Evolutionary conservation across 1,140 invertebrate genomes (phyloP), one percentile per base, ranked within the genome.

Genomic region (Neuroterus valhalla): DNA sequence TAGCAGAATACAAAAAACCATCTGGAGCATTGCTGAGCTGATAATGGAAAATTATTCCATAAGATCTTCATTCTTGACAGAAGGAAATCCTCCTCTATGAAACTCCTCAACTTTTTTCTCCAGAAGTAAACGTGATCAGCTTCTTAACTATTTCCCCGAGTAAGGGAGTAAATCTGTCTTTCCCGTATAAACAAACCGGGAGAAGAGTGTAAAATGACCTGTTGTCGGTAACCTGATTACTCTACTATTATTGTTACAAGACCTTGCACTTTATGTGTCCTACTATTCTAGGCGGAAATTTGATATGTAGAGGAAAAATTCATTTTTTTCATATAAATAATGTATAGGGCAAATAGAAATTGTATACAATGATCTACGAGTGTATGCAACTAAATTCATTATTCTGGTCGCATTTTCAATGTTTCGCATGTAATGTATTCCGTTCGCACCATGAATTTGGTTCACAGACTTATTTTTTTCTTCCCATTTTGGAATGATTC

Each of bases 231-330:
- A 62, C 55, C 55, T 62, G 55, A 62, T 62, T 62, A 62, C 55
- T 62, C 55, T 31, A 62, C 55, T 62, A 38, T 14, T 14, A 38
- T 38, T 62, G 31, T 62, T 62, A 62, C 55, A 62, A 62, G 68
- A 19, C 43, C 26, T 21, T 69, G 42, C 67, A 72, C 72, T 76
- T 48, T 74, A 26, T 45, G 45, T 55, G 71, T 73, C 26, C 31
- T 23, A 62, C 55, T 62, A n/a, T n/a, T n/a, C n/a, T n/a, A n/a
- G n/a, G n/a, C n/a, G n/a, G n/a, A n/a, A n/a, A n/a, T n/a, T n/a
- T n/a, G n/a, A n/a, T n/a, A n/a, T n/a, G n/a, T n/a, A n/a, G n/a
- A n/a, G n/a, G n/a, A n/a, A n/a, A n/a, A n/a, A n/a, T n/a, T n/a
- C n/a, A n/a, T n/a, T n/a, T n/a, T n/a, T n/a, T n/a, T n/a, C n/a